Conservation (phyloP, 2,797 vertebrate genomes). For the Setipinna tenuifilis region DNA sequence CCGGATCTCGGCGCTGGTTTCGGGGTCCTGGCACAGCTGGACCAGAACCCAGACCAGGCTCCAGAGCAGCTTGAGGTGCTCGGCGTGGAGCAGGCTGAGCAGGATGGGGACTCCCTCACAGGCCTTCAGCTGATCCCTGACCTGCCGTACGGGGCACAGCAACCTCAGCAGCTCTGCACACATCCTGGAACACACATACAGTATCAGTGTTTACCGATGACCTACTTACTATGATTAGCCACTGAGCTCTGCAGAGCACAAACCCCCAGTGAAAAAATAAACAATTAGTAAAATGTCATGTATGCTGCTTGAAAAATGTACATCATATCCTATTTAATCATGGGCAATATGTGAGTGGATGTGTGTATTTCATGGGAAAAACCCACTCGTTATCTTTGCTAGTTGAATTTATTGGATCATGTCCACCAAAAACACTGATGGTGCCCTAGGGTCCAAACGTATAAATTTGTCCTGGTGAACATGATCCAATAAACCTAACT, state of each 20-base stretch:
- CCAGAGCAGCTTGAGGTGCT: conserved; percentile 87
- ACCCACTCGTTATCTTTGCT: too few relatives aligned
- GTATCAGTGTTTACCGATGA: background rate
- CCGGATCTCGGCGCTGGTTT: conserved; percentile 82
- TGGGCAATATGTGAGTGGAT: background rate
- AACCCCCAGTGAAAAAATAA: background rate
- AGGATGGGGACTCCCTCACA: conserved; percentile 85
- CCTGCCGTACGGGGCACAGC: conserved; percentile 77
- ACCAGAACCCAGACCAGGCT: conserved; percentile 88
- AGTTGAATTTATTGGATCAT: too few relatives aligned
- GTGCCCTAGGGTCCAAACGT: too few relatives aligned
- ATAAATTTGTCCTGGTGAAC: too few relatives aligned
- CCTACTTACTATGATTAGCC: background rate
- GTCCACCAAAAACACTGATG: too few relatives aligned
- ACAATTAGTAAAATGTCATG: background rate
- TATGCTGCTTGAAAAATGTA: background rate
- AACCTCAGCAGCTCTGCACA: conserved; percentile 85
- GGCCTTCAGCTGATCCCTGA: conserved; percentile 85
- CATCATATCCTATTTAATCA: background rate
- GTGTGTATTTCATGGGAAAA: conserved; percentile 17
- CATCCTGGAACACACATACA: conserved; percentile 69
- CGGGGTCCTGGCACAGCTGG: conserved; percentile 88
- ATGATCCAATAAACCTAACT: too few relatives aligned
- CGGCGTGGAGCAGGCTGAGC: conserved; percentile 85
- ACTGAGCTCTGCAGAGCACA: background rate